A percentile compares a stretch with the other conserved stretches of the same genome.
Evolutionary conservation across 2,113 vertebrate species (phyloP).

Genomic region (Lepus europaeus): DNA sequence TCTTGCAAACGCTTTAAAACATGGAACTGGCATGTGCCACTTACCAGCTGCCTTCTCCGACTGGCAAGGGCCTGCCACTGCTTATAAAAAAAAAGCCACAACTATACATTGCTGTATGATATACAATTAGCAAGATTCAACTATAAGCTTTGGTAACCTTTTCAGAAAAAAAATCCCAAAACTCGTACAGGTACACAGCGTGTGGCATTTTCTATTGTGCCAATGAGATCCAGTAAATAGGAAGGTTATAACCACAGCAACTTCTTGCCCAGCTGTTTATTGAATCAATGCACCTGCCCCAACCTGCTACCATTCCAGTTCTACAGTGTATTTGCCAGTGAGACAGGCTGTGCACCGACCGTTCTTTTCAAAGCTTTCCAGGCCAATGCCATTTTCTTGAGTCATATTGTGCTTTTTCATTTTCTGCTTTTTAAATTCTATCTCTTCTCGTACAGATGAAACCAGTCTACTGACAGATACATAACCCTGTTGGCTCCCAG

Average conservation of each 20-base stretch:
- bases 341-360: conserved; percentile 97
- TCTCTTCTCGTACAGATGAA: conserved; percentile 94
- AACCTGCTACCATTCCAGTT: conserved; percentile 92
- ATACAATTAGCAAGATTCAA: conserved; percentile 34
- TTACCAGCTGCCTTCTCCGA: not conserved
- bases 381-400: conserved; percentile 85
- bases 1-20: conserved; percentile 37
- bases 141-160: conserved; percentile 75
- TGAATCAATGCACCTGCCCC: not conserved
- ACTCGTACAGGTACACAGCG: conserved; percentile 67
- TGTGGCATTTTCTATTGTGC: conserved; percentile 59
- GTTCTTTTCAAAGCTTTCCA: conserved; percentile 82
- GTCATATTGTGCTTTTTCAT: conserved; percentile 78
- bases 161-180: not conserved
- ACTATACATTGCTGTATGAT: not conserved
- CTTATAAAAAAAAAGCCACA: too few species aligned
- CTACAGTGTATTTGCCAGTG: conserved; percentile 96
- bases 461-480: conserved; percentile 96
- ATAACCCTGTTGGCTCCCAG: conserved; percentile 97
- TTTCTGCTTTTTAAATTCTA: conserved; percentile 86
- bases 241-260: conserved; percentile 47
- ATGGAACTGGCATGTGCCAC: not conserved
- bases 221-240: conserved; percentile 65
- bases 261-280: not conserved
- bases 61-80: not conserved